A percentile compares a stretch with the other conserved stretches of the same genome.
These are phyloP conservation scores for Ditula angustiorana DNA, from an alignment of 2,888 invertebrate genomes.

Conservation along the genomic window DNA sequence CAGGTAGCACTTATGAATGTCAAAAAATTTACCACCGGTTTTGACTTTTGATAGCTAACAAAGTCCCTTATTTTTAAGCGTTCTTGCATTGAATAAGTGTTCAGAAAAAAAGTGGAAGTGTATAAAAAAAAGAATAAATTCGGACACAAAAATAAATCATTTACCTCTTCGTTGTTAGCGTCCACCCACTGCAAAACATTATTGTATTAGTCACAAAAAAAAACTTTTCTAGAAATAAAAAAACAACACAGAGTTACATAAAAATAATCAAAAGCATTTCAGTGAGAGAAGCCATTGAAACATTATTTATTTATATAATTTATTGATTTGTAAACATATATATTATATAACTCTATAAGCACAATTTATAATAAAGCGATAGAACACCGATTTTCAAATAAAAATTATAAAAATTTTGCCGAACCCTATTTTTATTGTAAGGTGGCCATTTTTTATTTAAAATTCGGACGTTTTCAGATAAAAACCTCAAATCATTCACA, in stretches of 20 bases:
- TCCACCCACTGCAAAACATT: constrained; percentile 88
- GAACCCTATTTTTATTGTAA: constrained; percentile 12
- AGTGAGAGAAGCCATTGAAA: constrained; percentile 63
- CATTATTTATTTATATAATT: constrained; percentile 55
- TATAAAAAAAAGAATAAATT: constrained; percentile 35
- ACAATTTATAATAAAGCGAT: constrained; percentile 50
- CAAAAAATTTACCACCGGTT: too few relatives aligned
- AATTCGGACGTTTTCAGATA: constrained; percentile 23
- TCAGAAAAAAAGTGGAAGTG: constrained; percentile 14
- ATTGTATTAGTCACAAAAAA: constrained; percentile 75
- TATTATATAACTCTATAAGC: constrained; percentile 63
- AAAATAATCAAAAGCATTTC: constrained; percentile 79
- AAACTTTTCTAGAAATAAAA: constrained; percentile 50
- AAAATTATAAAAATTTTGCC: constrained; percentile 1
- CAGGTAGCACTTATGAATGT: too few relatives aligned
- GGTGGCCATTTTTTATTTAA: constrained; percentile 17
- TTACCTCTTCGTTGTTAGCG: constrained; percentile 89
- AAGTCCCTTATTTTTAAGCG: neutral
- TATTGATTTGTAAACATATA: constrained; percentile 62
- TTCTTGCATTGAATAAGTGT: neutral
- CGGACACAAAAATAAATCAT: constrained; percentile 51
- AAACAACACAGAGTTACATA: constrained; percentile 46
- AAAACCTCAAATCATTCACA: constrained; percentile 48
- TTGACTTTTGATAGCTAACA: too few relatives aligned
- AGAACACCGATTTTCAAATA: constrained; percentile 16